These are phyloP conservation scores for Malacosoma neustria DNA, from an alignment of 2,888 invertebrate species.

Conservation along the genomic window DNA sequence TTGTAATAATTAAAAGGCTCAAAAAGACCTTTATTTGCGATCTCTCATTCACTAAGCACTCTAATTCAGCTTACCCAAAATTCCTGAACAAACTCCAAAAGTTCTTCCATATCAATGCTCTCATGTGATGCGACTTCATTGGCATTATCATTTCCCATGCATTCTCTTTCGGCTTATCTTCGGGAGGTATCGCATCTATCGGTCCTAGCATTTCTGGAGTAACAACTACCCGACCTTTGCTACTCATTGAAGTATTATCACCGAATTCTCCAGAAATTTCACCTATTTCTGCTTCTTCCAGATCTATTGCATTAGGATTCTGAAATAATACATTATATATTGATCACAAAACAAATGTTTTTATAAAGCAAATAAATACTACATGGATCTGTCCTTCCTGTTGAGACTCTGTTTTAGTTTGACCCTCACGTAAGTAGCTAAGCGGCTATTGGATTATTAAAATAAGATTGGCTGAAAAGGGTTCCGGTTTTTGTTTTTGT, in stretches of 20 bases:
- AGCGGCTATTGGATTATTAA: too few species aligned
- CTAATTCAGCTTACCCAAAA: constrained; percentile 84
- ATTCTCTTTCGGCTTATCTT: constrained; percentile 73
- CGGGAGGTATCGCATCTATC: constrained; percentile 80
- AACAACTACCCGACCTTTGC: constrained; percentile 79
- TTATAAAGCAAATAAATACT: too few species aligned
- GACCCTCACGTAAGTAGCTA: too few species aligned
- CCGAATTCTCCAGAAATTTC: constrained; percentile 93
- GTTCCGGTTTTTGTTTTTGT: too few species aligned
- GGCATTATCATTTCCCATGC: constrained; percentile 77
- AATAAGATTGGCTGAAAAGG: too few species aligned
- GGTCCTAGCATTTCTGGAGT: constrained; percentile 61
- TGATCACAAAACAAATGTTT: too few species aligned
- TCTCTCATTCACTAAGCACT: too few species aligned
- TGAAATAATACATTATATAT: constrained; percentile 23
- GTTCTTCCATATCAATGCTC: constrained; percentile 91
- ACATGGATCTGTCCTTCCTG: too few species aligned
- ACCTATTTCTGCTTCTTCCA: constrained; percentile 79
- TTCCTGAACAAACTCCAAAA: constrained; percentile 91
- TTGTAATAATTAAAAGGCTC: too few species aligned
- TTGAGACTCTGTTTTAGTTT: too few species aligned
- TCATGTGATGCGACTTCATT: constrained; percentile 82
- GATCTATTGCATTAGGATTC: constrained; percentile 78
- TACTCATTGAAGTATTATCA: constrained; percentile 87
- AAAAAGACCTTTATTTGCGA: too few species aligned